phyloP scores from a whole-genome alignment of 2,888 invertebrate species.

The Calameuta filiformis region DNA sequence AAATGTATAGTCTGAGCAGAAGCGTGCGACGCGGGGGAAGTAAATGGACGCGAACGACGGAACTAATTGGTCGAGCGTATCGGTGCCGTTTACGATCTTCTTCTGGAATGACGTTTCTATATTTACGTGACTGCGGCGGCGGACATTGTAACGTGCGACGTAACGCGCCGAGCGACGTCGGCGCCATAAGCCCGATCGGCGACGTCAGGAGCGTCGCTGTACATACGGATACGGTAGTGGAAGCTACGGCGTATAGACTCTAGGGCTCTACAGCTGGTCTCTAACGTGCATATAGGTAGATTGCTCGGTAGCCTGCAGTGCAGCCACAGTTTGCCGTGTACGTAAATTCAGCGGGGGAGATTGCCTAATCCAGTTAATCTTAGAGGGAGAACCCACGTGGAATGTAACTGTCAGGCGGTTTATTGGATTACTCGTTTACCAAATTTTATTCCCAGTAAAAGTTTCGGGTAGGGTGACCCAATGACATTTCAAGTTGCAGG shows the following conservation, averaged over 20 bases:
- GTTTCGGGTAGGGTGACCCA: neutral
- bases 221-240: no score
- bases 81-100: slow-evolving; percentile 3
- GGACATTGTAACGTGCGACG: neutral
- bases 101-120: neutral
- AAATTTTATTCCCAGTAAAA: neutral
- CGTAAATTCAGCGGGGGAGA: neutral
- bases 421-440: neutral
- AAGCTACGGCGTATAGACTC: neutral
- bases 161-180: neutral
- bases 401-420: neutral
- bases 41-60: slow-evolving; percentile 11
- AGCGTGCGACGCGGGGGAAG: neutral
- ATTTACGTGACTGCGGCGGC: neutral
- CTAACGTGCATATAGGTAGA: neutral
- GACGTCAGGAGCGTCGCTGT: neutral
- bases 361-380: neutral
- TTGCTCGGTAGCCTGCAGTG: neutral
- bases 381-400: neutral
- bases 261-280: neutral
- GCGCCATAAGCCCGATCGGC: neutral
- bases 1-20: neutral
- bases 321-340: neutral
- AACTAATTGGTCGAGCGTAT: slow-evolving; percentile 20
- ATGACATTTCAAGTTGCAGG: neutral